phyloP scores from a whole-genome alignment of 2,797 vertebrate species.

The Tolypeutes matacus region DNA sequence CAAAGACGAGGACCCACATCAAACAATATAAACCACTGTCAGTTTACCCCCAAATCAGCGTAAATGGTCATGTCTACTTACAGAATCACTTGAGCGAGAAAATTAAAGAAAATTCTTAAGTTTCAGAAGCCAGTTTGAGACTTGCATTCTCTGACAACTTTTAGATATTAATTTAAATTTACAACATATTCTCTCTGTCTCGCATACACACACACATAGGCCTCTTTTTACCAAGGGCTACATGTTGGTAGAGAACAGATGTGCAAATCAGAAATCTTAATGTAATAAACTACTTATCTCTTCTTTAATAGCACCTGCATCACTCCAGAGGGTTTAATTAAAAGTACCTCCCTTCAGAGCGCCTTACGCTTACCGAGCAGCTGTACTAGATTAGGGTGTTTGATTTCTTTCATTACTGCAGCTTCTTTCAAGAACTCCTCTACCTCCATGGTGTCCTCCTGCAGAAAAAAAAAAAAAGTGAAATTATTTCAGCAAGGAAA shows the following conservation, averaged over 20 bases:
- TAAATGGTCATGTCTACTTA: not conserved
- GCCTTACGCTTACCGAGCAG: conserved; percentile 92
- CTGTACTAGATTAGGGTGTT: conserved; percentile 98
- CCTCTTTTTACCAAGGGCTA: conserved; percentile 74
- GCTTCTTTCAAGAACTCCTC: conserved; percentile 99
- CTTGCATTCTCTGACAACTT: conserved; percentile 67
- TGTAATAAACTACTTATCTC: conserved; percentile 74
- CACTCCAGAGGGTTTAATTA: conserved; percentile 63
- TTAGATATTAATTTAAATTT: conserved; percentile 65
- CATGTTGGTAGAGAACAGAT: conserved; percentile 72
- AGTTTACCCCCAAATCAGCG: accelerated
- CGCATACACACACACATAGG: not conserved
- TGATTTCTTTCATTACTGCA: conserved; percentile 99
- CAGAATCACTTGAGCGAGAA: not conserved
- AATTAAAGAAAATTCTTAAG: not conserved
- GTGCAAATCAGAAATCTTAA: conserved; percentile 67
- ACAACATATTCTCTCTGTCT: conserved; percentile 8
- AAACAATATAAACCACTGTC: accelerated
- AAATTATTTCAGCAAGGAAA: conserved; percentile 65
- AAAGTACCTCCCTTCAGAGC: conserved; percentile 72
- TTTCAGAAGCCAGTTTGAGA: conserved; percentile 62
- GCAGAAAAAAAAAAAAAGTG: conserved; percentile 48
- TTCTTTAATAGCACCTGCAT: conserved; percentile 64
- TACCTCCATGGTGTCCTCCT: conserved; percentile 99
- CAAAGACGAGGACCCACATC: not conserved